Percentiles rank a stretch among this genome's conserved stretches.
Conservation (phyloP, 2,113 vertebrate species). For the Xenopus laevis region DNA sequence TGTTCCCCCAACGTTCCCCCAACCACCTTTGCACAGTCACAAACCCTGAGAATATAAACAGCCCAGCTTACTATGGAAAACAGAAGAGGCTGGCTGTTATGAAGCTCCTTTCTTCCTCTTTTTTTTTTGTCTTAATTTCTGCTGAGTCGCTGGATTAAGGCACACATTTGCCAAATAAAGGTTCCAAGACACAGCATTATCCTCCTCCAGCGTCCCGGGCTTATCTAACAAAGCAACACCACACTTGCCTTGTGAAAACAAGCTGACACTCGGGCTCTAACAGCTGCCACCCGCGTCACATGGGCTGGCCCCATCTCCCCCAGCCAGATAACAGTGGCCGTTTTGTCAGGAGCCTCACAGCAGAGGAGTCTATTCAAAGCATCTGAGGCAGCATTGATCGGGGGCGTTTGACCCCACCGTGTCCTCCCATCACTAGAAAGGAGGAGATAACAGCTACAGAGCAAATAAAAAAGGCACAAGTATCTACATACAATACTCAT, state of each 20-base stretch:
- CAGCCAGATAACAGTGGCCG: constrained; percentile 59
- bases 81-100: constrained; percentile 55
- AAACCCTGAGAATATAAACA: neutral
- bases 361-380: constrained; percentile 31
- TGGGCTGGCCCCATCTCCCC: constrained; percentile 60
- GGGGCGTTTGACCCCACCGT: constrained; percentile 62
- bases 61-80: constrained; percentile 17
- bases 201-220: constrained; percentile 63
- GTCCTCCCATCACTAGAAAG: constrained; percentile 12
- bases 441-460: neutral
- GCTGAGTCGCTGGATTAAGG: constrained; percentile 54
- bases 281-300: constrained; percentile 67
- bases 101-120: constrained; percentile 24
- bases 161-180: constrained; percentile 14
- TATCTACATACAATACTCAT: neutral
- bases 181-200: constrained; percentile 62
- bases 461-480: neutral
- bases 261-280: constrained; percentile 65
- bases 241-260: constrained; percentile 65
- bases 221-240: constrained; percentile 73
- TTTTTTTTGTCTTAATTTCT: constrained; percentile 57
- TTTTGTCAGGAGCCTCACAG: constrained; percentile 50
- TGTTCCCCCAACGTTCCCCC: neutral
- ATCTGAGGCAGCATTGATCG: constrained; percentile 42
- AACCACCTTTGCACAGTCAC: neutral